Conservation (phyloP, 2,113 vertebrate species). For the Tachysurus vachellii region DNA sequence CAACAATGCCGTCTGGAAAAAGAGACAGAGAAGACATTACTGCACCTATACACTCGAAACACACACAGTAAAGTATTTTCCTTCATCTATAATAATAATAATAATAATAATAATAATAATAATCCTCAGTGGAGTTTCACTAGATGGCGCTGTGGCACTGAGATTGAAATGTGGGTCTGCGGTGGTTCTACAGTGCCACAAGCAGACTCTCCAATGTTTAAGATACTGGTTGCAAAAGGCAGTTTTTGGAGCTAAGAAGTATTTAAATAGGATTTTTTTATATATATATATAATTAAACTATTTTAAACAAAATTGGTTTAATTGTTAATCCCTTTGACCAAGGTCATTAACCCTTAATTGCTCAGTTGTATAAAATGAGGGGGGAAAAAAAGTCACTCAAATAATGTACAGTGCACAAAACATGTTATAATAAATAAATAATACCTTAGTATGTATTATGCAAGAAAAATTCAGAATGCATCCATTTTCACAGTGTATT, state of each 20-base stretch:
- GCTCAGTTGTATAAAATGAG: too few species aligned
- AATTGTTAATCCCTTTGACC: too few species aligned
- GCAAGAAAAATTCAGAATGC: neutral
- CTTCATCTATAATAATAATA: too few species aligned
- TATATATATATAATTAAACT: neutral
- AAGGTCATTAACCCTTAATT: too few species aligned
- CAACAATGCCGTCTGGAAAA: constrained; percentile 65
- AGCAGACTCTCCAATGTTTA: neutral
- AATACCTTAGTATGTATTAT: neutral
- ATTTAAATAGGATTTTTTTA: neutral
- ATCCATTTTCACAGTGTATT: too few species aligned
- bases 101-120: neutral
- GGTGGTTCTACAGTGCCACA: neutral
- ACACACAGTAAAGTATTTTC: neutral
- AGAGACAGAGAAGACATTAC: neutral
- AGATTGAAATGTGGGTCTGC: neutral
- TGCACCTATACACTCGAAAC: neutral
- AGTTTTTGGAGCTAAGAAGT: neutral
- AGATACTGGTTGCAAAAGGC: neutral
- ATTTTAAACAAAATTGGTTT: neutral
- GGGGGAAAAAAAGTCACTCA: too few species aligned
- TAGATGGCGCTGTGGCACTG: constrained; percentile 64
- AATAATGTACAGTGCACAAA: neutral
- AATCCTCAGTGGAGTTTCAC: constrained; percentile 40
- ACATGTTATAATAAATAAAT: too few species aligned